Percentiles rank a stretch among this genome's conserved stretches.
Conservation (phyloP, 2,797 vertebrate genomes). For the Malacoraja senta region DNA sequence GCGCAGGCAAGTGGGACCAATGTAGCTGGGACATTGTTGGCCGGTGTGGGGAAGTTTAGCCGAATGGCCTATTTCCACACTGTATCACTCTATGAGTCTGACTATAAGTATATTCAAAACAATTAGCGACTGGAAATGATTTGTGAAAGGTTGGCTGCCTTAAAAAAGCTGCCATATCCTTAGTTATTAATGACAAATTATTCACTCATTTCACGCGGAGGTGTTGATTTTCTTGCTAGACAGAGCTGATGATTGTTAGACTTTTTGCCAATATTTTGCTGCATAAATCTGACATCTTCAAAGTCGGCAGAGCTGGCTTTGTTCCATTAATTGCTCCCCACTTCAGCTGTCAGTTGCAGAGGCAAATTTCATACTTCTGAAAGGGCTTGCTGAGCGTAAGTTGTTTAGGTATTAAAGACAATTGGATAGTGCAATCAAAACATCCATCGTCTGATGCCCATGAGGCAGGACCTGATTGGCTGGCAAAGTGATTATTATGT, state of each 20-base stretch:
- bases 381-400: constrained; percentile 8
- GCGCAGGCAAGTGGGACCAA: no score
- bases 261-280: neutral
- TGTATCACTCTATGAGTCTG: no score
- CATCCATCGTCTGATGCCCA: constrained; percentile 25
- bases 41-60: no score
- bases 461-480: constrained; percentile 10
- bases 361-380: constrained; percentile 29
- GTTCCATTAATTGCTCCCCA: constrained; percentile 28
- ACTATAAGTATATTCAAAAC: neutral
- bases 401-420: constrained; percentile 1
- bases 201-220: constrained; percentile 3
- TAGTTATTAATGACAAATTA: constrained; percentile 14
- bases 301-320: constrained; percentile 1
- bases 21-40: no score
- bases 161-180: neutral
- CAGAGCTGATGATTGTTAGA: neutral
- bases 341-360: constrained; percentile 7
- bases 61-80: no score
- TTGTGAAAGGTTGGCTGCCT: neutral
- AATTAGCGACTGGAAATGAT: constrained; percentile 10
- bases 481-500: constrained; percentile 30
- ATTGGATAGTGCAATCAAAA: constrained; percentile 22
- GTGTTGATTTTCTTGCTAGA: constrained; percentile 17
- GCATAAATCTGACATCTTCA: neutral